phyloP scores from a whole-genome alignment of 2,797 vertebrate genomes.

The Acrocephalus scirpaceus region DNA sequence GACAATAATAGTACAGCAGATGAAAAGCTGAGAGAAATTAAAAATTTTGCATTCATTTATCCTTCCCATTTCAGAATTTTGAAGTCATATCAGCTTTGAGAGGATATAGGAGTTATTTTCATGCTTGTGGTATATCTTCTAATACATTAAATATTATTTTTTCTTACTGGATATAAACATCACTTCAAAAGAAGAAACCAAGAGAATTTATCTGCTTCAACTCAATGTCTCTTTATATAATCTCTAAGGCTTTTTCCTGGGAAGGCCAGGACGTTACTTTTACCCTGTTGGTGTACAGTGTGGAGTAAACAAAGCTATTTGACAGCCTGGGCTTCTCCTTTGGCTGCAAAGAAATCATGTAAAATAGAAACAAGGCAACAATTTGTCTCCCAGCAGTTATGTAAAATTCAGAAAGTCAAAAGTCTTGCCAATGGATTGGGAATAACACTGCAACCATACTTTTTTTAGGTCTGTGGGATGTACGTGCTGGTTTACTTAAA shows the following conservation, averaged over 20 bases:
- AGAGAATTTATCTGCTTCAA: neutral
- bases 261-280: neutral
- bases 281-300: neutral
- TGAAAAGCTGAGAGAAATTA: neutral
- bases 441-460: neutral
- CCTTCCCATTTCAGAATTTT: neutral
- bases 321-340: neutral
- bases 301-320: neutral
- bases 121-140: neutral
- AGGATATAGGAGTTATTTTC: neutral
- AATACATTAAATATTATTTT: neutral
- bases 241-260: neutral
- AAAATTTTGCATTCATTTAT: neutral
- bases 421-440: neutral
- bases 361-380: neutral
- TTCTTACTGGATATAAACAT: neutral
- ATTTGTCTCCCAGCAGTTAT: neutral
- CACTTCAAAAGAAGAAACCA: neutral
- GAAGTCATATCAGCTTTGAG: neutral
- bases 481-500: neutral
- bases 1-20: neutral
- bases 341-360: neutral
- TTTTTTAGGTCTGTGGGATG: neutral
- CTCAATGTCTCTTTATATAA: neutral
- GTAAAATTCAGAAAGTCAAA: neutral